These are phyloP conservation scores for Serinus canaria DNA, from an alignment of 2,113 vertebrate species.

Conservation along the genomic window DNA sequence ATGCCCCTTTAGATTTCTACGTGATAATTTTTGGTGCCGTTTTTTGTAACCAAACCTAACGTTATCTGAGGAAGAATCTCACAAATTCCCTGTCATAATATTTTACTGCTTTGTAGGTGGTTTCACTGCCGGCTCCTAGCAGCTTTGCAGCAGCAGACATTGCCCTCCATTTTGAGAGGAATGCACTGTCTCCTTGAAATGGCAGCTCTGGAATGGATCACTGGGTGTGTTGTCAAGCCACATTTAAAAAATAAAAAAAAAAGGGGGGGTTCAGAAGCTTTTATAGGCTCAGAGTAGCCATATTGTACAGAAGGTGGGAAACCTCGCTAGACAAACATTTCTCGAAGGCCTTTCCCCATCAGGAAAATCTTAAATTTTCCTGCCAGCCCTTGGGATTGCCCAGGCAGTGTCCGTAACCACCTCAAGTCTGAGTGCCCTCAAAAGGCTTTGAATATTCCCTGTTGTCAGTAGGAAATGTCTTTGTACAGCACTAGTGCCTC, in stretches of 20 bases:
- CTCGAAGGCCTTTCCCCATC: background rate
- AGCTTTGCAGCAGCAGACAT: background rate
- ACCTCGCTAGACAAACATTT: accelerated
- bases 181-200: background rate
- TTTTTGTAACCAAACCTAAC: background rate
- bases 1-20: background rate
- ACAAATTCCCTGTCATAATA: background rate
- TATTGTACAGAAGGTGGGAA: background rate
- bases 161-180: background rate
- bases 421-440: background rate
- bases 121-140: background rate
- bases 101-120: background rate
- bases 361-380: background rate
- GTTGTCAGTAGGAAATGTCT: background rate
- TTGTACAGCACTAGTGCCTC: accelerated
- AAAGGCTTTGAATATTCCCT: background rate
- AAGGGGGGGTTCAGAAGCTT: background rate
- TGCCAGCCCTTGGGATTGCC: background rate
- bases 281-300: background rate
- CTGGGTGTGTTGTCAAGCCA: background rate
- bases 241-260: background rate
- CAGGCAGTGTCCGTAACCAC: accelerated
- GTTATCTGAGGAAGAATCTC: background rate
- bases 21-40: background rate
- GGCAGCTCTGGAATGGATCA: background rate